A percentile compares a stretch with the other conserved stretches of the same genome.
phyloP scores from a whole-genome alignment of 1,140 invertebrate species.

The Varroa destructor region DNA sequence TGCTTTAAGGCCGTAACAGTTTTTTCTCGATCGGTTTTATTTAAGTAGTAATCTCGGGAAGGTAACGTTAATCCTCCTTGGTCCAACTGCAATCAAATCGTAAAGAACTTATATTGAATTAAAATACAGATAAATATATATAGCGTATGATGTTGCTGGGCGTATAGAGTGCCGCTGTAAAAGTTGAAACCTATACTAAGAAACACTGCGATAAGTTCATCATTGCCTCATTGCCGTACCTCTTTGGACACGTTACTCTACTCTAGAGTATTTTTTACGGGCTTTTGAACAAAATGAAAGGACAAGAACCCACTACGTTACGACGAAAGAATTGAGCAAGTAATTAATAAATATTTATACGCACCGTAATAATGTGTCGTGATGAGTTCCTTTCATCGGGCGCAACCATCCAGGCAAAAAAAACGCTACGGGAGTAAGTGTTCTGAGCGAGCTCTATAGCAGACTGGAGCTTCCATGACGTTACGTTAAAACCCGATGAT shows the following conservation, averaged over 20 bases:
- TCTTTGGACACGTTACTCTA: too few relatives aligned
- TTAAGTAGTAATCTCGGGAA: slow-evolving; percentile 78
- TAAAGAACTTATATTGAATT: too few relatives aligned
- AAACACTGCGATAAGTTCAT: too few relatives aligned
- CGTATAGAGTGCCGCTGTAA: too few relatives aligned
- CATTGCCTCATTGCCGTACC: too few relatives aligned
- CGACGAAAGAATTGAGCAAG: too few relatives aligned
- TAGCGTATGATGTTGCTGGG: too few relatives aligned
- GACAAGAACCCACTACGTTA: too few relatives aligned
- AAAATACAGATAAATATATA: too few relatives aligned
- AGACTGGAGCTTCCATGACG: slow-evolving; percentile 60
- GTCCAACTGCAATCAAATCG: slow-evolving; percentile 55
- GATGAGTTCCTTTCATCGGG: slow-evolving; percentile 85
- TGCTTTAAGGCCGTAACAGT: slow-evolving; percentile 38
- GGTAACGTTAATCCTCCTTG: slow-evolving; percentile 78
- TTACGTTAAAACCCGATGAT: slow-evolving; percentile 41
- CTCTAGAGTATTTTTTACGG: too few relatives aligned
- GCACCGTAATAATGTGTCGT: slow-evolving; percentile 66
- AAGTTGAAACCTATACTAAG: too few relatives aligned
- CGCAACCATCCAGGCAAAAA: slow-evolving; percentile 78
- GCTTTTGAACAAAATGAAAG: too few relatives aligned
- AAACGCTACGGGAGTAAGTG: slow-evolving; percentile 66
- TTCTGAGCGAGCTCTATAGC: slow-evolving; percentile 67
- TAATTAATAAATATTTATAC: slow-evolving; percentile 35
- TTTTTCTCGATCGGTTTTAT: slow-evolving; percentile 53